phyloP scores from a whole-genome alignment of 2,797 vertebrate genomes.

The Clarias platycephalus region DNA sequence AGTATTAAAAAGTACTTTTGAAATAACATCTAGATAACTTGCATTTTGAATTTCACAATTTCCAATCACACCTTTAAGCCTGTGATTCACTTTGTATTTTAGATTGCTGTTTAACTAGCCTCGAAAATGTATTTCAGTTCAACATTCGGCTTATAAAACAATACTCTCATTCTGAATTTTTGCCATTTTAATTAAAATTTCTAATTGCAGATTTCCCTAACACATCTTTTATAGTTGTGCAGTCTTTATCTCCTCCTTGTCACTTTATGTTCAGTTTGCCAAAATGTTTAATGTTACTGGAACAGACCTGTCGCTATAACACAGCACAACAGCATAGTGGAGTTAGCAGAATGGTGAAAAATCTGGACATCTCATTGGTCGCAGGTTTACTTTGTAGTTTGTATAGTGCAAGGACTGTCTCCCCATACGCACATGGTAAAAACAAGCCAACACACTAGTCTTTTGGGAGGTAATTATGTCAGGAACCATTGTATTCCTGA shows the following conservation, averaged over 20 bases:
- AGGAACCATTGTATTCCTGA: constrained; percentile 57
- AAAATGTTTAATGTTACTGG: background rate
- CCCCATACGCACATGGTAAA: constrained; percentile 41
- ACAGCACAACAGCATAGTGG: constrained; percentile 19
- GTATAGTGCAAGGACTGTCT: constrained; percentile 39
- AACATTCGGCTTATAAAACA: background rate
- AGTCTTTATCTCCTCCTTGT: background rate
- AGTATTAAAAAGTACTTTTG: background rate
- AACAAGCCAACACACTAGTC: constrained; percentile 52
- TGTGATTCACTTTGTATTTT: background rate
- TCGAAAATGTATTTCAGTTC: background rate
- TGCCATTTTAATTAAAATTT: background rate
- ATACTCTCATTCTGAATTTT: background rate
- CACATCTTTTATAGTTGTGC: background rate
- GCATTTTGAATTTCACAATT: background rate
- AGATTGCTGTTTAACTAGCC: background rate
- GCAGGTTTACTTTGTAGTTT: constrained; percentile 34
- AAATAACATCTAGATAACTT: background rate
- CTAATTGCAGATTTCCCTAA: background rate
- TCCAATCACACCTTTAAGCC: background rate
- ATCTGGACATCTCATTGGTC: constrained; percentile 11
- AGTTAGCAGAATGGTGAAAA: constrained; percentile 22
- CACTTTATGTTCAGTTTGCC: background rate
- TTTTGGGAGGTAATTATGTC: constrained; percentile 64
- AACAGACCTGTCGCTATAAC: constrained; percentile 32